Base-by-base conservation (phyloP, 2,797 vertebrate genomes). In the Alfaro cultratus region DNA sequence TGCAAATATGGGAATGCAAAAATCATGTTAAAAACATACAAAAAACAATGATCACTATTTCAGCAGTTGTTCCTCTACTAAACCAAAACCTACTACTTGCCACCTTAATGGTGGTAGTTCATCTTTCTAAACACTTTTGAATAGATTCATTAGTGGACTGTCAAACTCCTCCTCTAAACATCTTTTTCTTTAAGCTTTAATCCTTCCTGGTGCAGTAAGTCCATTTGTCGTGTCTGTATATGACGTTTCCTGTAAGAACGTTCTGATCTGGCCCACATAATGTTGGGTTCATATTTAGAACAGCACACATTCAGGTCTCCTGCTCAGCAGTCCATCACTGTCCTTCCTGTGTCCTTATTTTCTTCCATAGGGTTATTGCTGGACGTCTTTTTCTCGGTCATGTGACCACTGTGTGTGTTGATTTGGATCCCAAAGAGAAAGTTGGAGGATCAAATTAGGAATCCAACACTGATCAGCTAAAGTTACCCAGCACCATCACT, bases 201-300 rank as follows among this genome's bases (percentile, higher is more conserved):
- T 11, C 36, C 23, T 62, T 62, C 23, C 18, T 15, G 0, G 1
- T 53, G 4, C 45, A 43, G 10, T 39, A 62, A 78, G 39, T 73
- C 80, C 3, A 23, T 77, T 72, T 60, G 11, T 46, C 7, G 0
- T 6, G 13, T 71, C 6, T 1, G 11, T 7, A 49, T 72, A 0
- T 77, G 73, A 80, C 31, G 51, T 76, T 75, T 85, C 53, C 39
- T 57, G 47, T 67, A 45, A 74, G 72, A 75, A 43, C 51, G 51
- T 68, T 79, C 41, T 57, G 55, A 76, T 82, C 49, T 84, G 85
- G 43, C 78, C 83, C 77, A 89, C 76, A 92, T 87, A 86, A 79
- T 68, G 72, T 81, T 45, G 31, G 39, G 43, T 68, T 91, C 74
- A 60, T 88, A 89, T 91, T 90, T 85, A 91, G 89, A 85, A 85